phyloP scores from a whole-genome alignment of 2,888 invertebrate genomes.

The Drymonia ruficornis region DNA sequence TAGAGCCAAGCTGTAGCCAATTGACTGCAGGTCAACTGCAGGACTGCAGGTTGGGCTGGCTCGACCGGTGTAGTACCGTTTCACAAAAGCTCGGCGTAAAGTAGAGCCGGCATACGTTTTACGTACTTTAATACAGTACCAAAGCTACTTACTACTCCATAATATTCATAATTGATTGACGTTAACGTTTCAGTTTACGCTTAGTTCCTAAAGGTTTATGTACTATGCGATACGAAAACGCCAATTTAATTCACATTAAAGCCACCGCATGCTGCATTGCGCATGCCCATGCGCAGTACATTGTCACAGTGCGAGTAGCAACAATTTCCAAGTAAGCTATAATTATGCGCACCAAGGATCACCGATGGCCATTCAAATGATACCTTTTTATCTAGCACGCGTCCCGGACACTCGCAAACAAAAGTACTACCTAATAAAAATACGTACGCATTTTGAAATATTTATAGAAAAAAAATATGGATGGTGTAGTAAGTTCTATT shows the following conservation, averaged over 20 bases:
- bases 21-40: too few species aligned
- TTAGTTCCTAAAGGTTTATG: too few species aligned
- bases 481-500: neutral
- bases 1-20: too few species aligned
- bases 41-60: too few species aligned
- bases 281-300: constrained; percentile 14
- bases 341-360: constrained; percentile 43
- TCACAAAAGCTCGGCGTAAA: too few species aligned
- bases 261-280: neutral
- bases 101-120: too few species aligned
- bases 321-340: constrained; percentile 41
- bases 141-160: too few species aligned
- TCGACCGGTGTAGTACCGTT: too few species aligned
- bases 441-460: neutral
- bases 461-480: too few species aligned
- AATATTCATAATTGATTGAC: too few species aligned
- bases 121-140: too few species aligned
- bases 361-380: constrained; percentile 49
- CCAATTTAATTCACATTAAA: neutral
- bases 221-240: neutral
- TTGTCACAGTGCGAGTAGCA: constrained; percentile 30
- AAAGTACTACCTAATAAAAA: neutral
- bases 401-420: constrained; percentile 30
- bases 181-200: too few species aligned
- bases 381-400: constrained; percentile 46